A percentile compares a stretch with the other conserved stretches of the same genome.
phyloP scores from a whole-genome alignment of 2,113 vertebrate genomes.

The Zeus faber region DNA sequence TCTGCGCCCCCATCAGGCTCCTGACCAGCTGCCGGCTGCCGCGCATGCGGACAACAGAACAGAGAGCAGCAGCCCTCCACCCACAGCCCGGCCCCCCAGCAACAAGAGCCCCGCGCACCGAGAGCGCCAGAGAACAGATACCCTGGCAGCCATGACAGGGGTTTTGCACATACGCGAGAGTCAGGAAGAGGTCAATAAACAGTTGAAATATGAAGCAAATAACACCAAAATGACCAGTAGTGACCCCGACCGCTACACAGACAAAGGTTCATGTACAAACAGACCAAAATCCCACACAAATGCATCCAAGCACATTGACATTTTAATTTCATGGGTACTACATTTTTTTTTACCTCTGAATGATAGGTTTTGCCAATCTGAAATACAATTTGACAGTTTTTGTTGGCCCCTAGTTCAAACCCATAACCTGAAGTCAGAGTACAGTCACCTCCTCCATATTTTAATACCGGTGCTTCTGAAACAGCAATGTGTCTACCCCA shows the following conservation, averaged over 20 bases:
- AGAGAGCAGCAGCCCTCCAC: too few species aligned
- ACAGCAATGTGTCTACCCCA: conserved; percentile 56
- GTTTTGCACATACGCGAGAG: conserved; percentile 4
- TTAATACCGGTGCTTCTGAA: conserved; percentile 36
- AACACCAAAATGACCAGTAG: background rate
- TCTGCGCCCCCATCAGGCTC: too few species aligned
- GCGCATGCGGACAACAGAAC: too few species aligned
- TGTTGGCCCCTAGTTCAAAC: conserved; percentile 36
- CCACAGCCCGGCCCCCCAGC: too few species aligned
- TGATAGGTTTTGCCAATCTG: too few species aligned
- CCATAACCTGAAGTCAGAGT: conserved; percentile 21
- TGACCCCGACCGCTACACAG: background rate
- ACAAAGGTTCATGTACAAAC: background rate
- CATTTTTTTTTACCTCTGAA: background rate
- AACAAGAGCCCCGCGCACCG: too few species aligned
- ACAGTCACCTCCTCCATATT: conserved; percentile 44
- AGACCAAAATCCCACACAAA: background rate
- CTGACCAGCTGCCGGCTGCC: too few species aligned
- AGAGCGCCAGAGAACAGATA: too few species aligned
- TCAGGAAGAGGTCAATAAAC: conserved; percentile 16
- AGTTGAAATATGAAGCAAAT: conserved; percentile 20
- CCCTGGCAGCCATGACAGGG: too few species aligned
- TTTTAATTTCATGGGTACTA: background rate
- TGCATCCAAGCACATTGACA: background rate
- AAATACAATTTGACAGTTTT: too few species aligned